Base-by-base conservation (phyloP, 2,888 invertebrate genomes). In the Amiota mariae region DNA sequence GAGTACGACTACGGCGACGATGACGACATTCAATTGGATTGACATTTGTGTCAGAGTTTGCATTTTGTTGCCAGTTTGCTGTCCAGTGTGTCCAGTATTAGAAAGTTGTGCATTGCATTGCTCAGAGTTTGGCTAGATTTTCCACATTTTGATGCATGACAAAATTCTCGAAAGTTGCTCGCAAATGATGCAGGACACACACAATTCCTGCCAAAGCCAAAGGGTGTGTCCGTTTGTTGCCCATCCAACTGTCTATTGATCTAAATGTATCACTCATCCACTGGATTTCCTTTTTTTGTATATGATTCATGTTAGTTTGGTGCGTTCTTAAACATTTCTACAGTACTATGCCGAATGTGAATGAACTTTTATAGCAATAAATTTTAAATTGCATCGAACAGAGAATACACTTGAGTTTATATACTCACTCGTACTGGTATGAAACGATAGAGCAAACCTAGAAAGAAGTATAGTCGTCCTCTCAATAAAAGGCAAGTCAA, bases 351-450 rank as follows among this genome's bases (percentile, higher is more conserved):
- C 77, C 56, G 66, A 48, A 72, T 61, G 85, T 80, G 83, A 83
- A 86, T 76, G 85, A 83, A 86, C 82, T 79, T 72, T 72, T 67
- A 82, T 86, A 84, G 85, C 84, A 86, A 84, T 86, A 84, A 84
- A 84, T 84, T 86, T 83, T 76, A 75, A 86, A 84, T 86, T 79
- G 82, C 83, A 83, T 76, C 78, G 70, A 77, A 36, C 36, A 36
- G 36, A 36, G 36, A 6, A 36, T 18, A 36, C 70, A 61, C 61
- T 80, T 80, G 75, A 76, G 76, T 85, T 82, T 79, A 81, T 76
- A 82, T 76, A 36, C 36, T 36, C 36, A 36, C 6, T 36, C 36
- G 36, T 36, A 6, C 36, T 36, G 36, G 36, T 6, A 36, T 36
- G 4, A 36, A 36, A 36, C 36, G 36, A 36, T 36, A 36, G 36